Percentiles rank a stretch among this genome's conserved stretches.
Conservation (phyloP, 2,888 invertebrate species). For the Pecten maximus region DNA sequence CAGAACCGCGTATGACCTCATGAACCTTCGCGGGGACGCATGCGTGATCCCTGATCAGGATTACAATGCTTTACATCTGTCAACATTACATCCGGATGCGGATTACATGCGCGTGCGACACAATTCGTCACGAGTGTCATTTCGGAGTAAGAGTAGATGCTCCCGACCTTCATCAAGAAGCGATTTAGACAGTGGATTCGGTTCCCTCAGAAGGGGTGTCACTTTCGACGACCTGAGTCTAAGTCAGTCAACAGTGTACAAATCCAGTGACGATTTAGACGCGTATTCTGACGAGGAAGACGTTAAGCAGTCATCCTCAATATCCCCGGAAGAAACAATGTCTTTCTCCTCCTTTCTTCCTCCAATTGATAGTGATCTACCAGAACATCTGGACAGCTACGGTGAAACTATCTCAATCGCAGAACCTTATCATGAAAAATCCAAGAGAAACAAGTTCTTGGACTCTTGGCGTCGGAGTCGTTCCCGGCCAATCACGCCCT, state of each 20-base stretch:
- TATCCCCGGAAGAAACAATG: not conserved
- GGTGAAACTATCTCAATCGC: conserved; percentile 43
- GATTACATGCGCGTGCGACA: not conserved
- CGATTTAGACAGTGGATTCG: conserved; percentile 52
- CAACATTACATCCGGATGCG: conserved; percentile 41
- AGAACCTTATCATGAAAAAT: not conserved
- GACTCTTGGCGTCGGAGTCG: not conserved
- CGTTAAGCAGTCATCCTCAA: conserved; percentile 7
- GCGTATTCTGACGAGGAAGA: conserved; percentile 40
- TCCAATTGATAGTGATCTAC: conserved; percentile 40
- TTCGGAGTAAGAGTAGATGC: conserved; percentile 38
- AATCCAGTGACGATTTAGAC: conserved; percentile 54
- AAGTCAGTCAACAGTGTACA: conserved; percentile 47
- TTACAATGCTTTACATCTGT: conserved; percentile 41
- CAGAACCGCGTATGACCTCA: conserved; percentile 45
- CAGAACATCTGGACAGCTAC: conserved; percentile 56
- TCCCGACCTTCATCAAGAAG: conserved; percentile 46
- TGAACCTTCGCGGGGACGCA: conserved; percentile 36
- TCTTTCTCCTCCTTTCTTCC: not conserved
- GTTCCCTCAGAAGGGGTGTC: conserved; percentile 51
- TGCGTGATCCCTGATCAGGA: conserved; percentile 49
- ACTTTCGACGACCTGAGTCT: conserved; percentile 57
- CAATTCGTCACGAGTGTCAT: conserved; percentile 1
- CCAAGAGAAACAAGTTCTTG: not conserved
- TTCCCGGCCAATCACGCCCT: not conserved